phyloP scores from a whole-genome alignment of 2,113 vertebrate genomes.

The Rostratula benghalensis region DNA sequence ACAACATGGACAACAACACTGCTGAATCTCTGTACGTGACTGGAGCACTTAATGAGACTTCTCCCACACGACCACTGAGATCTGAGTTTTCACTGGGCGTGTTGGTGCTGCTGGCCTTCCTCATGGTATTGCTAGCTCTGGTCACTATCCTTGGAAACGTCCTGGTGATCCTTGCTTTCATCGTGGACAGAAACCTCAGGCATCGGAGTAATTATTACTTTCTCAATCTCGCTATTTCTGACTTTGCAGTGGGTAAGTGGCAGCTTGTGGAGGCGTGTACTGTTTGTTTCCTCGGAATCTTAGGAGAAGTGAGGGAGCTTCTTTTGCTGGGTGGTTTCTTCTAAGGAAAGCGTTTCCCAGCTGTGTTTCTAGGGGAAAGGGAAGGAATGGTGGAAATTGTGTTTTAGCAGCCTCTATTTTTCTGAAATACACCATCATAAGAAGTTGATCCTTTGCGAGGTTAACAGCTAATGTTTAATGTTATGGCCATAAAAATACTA shows the following conservation, averaged over 20 bases:
- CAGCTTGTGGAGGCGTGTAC: background rate
- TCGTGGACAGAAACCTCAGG: conserved; percentile 85
- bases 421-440: background rate
- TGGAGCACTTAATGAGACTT: background rate
- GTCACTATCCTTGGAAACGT: conserved; percentile 83
- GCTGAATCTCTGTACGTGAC: fast-evolving
- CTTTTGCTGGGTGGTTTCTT: background rate
- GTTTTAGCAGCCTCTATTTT: background rate
- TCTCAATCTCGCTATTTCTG: conserved; percentile 87
- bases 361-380: background rate
- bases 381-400: background rate
- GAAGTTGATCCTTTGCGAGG: background rate
- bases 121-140: conserved; percentile 81
- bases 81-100: conserved; percentile 41
- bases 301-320: background rate
- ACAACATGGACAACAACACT: background rate
- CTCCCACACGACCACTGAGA: background rate
- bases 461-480: background rate
- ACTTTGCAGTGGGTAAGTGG: conserved; percentile 88
- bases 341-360: background rate
- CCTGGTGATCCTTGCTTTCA: conserved; percentile 84
- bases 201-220: conserved; percentile 86
- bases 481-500: background rate
- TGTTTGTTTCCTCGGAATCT: background rate
- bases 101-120: conserved; percentile 68